phyloP scores from a whole-genome alignment of 1,140 invertebrate genomes.

The Muscidifurax raptorellus region DNA sequence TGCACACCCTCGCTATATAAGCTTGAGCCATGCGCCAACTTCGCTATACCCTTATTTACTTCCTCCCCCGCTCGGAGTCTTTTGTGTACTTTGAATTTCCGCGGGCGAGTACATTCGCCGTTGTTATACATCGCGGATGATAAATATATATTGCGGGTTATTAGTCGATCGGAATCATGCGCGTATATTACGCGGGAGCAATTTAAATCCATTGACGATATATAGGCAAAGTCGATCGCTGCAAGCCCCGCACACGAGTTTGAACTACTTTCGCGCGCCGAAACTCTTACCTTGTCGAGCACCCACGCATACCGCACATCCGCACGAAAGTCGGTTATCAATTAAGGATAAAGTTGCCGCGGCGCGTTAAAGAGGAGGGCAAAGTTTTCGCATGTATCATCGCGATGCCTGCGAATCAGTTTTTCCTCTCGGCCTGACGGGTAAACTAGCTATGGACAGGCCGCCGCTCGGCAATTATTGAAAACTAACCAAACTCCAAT shows the following conservation, averaged over 20 bases:
- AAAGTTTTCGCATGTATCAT: constrained; percentile 2
- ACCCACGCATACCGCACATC: not conserved
- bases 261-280: not conserved
- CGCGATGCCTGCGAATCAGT: not conserved
- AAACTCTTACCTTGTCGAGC: not conserved
- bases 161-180: no score
- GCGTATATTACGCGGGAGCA: no score
- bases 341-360: constrained; percentile 30
- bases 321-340: constrained; percentile 38
- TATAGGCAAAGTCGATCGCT: no score
- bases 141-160: no score
- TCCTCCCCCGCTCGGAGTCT: not conserved
- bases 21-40: not conserved
- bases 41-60: not conserved
- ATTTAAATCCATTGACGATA: no score
- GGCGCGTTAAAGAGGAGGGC: not conserved
- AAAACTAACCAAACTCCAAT: constrained; percentile 53
- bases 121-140: no score
- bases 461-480: constrained; percentile 44
- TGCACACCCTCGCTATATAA: not conserved
- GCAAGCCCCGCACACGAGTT: not conserved
- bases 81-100: not conserved
- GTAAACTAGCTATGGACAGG: constrained; percentile 41
- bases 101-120: not conserved
- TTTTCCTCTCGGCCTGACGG: constrained; percentile 30